Base-by-base conservation (phyloP, 2,888 invertebrate genomes). In the Aproaerema taeniolella region DNA sequence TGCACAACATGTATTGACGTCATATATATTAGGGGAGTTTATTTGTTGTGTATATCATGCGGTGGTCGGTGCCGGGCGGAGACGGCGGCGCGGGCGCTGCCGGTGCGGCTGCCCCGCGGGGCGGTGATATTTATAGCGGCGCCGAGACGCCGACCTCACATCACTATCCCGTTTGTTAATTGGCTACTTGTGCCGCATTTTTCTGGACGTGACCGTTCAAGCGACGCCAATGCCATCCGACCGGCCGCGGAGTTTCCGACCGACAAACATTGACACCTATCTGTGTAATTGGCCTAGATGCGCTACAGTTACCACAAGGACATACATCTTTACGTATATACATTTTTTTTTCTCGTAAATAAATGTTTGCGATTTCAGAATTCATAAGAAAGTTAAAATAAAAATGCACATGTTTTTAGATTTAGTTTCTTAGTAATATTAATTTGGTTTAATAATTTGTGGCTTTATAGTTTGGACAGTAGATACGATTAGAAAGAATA, bases 191-290 rank as follows among this genome's bases (percentile, higher is more conserved):
- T 67, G 69, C 67, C 71, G 74, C 75, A 77, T 82, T 80, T 83
- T 82, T 79, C 74, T 71, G 67, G 67, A 76, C 70, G 76, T 70
- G 71, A 71, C 69, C 67, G 74, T 68, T 70, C 70, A 63, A 65
- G 63, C 67, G 57, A 59, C 72, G 67, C 69, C 80, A 78, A 75
- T 82, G 79, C 74, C 78, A 67, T 65, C 63, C 62, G 53, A 55
- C 58, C 65, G 62, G 53, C 64, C 64, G 57, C 62, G 65, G 58
- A 49, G 61, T 59, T 67, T 66, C 67, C 74, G 75, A 74, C 77
- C 74, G 73, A 78, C 67, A 79, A 75, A 82, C 82, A 82, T 80
- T 81, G 82, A 83, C 83, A 81, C 72, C 73, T 74, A 70, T n/a
- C n/a, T n/a, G n/a, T 73, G 64, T 75, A 69, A 75, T 74, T 74